Evolutionary conservation across 2,797 vertebrate species (phyloP), one percentile per base, ranked within the genome.

Genomic region (Enteromius viviparus): DNA sequence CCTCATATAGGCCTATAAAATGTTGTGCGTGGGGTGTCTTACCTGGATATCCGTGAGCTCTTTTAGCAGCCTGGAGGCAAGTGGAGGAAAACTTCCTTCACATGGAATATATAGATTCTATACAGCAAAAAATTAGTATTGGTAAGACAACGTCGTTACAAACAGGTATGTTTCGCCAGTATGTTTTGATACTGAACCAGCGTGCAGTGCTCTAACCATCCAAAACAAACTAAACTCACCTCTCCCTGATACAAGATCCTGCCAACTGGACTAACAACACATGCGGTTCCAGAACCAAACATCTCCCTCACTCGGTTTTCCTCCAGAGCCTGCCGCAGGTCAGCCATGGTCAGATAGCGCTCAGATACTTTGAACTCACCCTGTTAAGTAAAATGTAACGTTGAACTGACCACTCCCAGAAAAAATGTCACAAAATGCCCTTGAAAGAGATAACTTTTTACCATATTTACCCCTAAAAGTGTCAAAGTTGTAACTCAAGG

Each of bases 241-340:
- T 96, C 87, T 37, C 92, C 95, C 83, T 95, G 89, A 91, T 96
- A 97, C 3, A 97, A 86, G 51, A 99, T 90, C 29, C 90, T 87
- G 15, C 94, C 94, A 64, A 98, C 87, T 0, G 95, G 96, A 78
- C 96, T 95, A 42, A 99, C 94, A 45, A 96, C 4, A 1, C 96
- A 96, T 80, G 97, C 97, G 0, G 97, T 98, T 1, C 97, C 97
- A 0, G 95, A 94, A 58, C 97, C 97, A 79, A 99, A 99, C 93
- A 98, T 93, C 91, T 97, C 97, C 90, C 89, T 96, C 78, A 98
- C 94, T 21, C 96, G 92, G 86, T 90, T 89, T 79, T 94, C 93
- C 85, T 95, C 90, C 89, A 98, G 85, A 19, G 96, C 97, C 6
- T 71, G 21, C 53, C 78, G 87, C 84, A 99, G 90, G 60, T 96